Base-by-base conservation (phyloP, 1,140 invertebrate species). In the Nautilus pompilius region DNA sequence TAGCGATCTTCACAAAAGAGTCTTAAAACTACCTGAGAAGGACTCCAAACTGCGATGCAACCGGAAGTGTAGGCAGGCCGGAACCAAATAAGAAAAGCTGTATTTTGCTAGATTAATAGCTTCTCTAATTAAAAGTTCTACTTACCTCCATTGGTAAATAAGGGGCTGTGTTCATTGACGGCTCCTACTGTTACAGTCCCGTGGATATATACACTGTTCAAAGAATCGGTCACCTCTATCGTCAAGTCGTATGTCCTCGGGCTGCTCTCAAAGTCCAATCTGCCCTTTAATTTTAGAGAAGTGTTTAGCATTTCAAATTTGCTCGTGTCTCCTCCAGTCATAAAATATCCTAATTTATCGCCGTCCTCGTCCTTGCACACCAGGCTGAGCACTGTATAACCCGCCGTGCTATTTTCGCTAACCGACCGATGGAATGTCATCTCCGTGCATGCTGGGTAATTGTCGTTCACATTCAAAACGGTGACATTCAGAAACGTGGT, bases 381-480 rank as follows among this genome's bases (percentile, higher is more conserved):
- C 6, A 75, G 53, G 6, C 55, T 66, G 28, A 49, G 22, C 28
- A 55, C 29, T 6, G 69, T 32, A 2, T 32, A 45, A 48, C 34
- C 48, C 0, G 26, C 29, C 1, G 34, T 45, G 2, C 56, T 22
- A n/a, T 60, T 55, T 24, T 58, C 56, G 6, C 4, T 26, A 5
- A 53, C n/a, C 17, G 17, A 8, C 8, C n/a, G 26, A 28, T 28
- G 26, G 26, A 53, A 53, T 5, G 49, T 15, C 49, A 17, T 0
- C 15, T 17, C 3, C 29, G 64, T 54, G 58, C 73, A 75, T 8
- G 55, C 20, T 24, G 74, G 74, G 0, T 56, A 58, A 36, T 65
- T 66, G 46, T 76, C 74, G 55, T 76, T 76, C 10, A 74, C 65
- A 48, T 76, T 71, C 36, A 22, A 60, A 32, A 76, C 61, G 29